Percentiles rank a stretch among this genome's conserved stretches.
These are phyloP conservation scores for Brienomyrus longianalis DNA, from an alignment of 2,113 vertebrate species.

Conservation along the genomic window DNA sequence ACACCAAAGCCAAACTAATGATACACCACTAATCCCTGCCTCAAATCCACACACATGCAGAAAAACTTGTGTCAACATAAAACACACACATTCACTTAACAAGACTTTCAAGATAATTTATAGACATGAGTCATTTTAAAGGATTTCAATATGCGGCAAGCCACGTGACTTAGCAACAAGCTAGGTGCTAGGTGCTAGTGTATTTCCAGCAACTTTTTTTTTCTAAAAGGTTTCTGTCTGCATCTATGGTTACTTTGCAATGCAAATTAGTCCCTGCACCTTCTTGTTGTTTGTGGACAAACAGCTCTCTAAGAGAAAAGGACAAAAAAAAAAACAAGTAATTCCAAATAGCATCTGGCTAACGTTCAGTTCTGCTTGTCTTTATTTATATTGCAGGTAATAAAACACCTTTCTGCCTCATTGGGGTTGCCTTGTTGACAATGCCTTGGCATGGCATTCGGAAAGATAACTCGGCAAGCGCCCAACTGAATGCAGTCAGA, in stretches of 20 bases:
- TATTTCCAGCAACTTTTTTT: neutral
- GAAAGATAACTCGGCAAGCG: neutral
- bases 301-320: neutral
- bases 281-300: neutral
- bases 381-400: neutral
- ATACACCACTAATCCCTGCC: neutral
- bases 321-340: neutral
- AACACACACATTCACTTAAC: neutral
- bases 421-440: neutral
- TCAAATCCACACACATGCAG: neutral
- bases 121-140: conserved; percentile 4
- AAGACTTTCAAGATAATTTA: conserved; percentile 19
- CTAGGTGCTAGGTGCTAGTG: neutral
- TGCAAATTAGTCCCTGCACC: neutral
- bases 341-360: neutral
- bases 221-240: neutral
- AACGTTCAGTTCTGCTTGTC: neutral
- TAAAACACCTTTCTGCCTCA: neutral
- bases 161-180: neutral
- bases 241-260: neutral
- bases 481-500: neutral
- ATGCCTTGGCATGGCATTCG: neutral
- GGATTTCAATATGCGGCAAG: conserved; percentile 3
- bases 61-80: neutral
- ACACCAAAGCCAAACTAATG: neutral